Evolutionary conservation across 92 coral and sea anemone genomes (phyloP), one percentile per base, ranked within the genome.

Genomic region (Umimayanthus kanabou): DNA sequence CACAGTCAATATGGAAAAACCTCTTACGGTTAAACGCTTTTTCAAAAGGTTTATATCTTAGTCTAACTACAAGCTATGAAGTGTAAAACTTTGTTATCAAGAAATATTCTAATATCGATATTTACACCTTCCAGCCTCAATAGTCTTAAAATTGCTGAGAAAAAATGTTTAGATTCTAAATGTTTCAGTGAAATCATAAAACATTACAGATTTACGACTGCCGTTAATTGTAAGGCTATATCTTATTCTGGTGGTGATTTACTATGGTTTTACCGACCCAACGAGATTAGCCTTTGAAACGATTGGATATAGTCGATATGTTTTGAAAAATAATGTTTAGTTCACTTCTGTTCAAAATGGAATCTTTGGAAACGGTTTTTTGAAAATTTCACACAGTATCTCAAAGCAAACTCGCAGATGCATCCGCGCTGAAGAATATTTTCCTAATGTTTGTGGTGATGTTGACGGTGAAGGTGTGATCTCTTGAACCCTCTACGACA

Each of bases 401-500:
- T 61, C 69, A 20, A 61, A 61, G 26, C 69, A 61, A 61, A 61
- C 22, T 22, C 15, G 69, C 2, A 23, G 26, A 9, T 25, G 23
- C 7, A 61, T 61, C 69, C 69, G 0, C 9, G 4, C 69, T 61
- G 69, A 61, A 61, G 69, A 2, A 61, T 20, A 61, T n/a, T 25
- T 16, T 75, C 9, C 78, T 83, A 83, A 72, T 83, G 77, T 83
- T 83, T 83, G 43, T 70, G 79, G 33, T 69, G 87, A 25, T 70
- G 79, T 22, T 69, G 87, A 25, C 64, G 77, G 23, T 72, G 87
- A 37, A 83, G 15, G 25, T 39, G 87, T 1, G 87, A 83, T 47
- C 78, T 93, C 89, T 90, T 92, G 45, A 71, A 73, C 43, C 89
- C 85, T 85, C 94, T 75, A 39, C 90, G 90, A 28, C 98, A 95